Percentiles rank a stretch among this genome's conserved stretches.
These are phyloP conservation scores for Palythoa heliodiscus DNA, from an alignment of 92 coral and sea anemone species.

Conservation along the genomic window DNA sequence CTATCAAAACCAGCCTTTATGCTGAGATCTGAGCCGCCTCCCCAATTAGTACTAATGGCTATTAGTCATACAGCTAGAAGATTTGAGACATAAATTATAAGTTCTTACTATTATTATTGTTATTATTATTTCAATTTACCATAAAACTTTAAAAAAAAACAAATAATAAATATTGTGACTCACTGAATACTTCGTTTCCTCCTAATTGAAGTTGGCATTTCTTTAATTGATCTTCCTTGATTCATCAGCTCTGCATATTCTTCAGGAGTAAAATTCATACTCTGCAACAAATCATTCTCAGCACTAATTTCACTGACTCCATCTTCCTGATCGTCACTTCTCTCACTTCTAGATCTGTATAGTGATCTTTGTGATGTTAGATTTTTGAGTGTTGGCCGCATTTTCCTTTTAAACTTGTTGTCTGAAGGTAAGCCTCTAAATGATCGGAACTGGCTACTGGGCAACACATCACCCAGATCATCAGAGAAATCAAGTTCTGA, in stretches of 20 bases:
- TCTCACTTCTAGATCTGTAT: conserved; percentile 21
- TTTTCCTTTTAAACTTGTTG: conserved; percentile 70
- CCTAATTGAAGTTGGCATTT: conserved; percentile 85
- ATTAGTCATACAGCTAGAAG: too few species aligned
- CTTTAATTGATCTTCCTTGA: conserved; percentile 69
- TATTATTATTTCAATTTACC: background rate
- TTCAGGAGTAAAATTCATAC: conserved; percentile 62
- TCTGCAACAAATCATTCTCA: conserved; percentile 70
- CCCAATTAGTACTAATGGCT: too few species aligned
- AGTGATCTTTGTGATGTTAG: conserved; percentile 51
- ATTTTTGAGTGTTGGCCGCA: conserved; percentile 62
- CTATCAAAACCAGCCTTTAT: too few species aligned
- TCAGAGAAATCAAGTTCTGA: conserved; percentile 54
- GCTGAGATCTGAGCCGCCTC: too few species aligned
- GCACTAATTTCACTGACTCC: conserved; percentile 35
- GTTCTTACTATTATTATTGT: too few species aligned
- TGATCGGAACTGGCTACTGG: conserved; percentile 77
- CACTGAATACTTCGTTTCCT: conserved; percentile 83
- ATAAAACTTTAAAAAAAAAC: too few species aligned
- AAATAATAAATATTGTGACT: background rate
- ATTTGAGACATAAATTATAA: too few species aligned
- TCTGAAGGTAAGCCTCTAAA: conserved; percentile 84
- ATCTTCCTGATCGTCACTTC: conserved; percentile 37
- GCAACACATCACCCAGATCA: conserved; percentile 65
- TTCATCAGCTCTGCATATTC: conserved; percentile 75